Evolutionary conservation across 2,797 vertebrate genomes (phyloP), one percentile per base, ranked within the genome.

Genomic region (Lepus oiostolus): DNA sequence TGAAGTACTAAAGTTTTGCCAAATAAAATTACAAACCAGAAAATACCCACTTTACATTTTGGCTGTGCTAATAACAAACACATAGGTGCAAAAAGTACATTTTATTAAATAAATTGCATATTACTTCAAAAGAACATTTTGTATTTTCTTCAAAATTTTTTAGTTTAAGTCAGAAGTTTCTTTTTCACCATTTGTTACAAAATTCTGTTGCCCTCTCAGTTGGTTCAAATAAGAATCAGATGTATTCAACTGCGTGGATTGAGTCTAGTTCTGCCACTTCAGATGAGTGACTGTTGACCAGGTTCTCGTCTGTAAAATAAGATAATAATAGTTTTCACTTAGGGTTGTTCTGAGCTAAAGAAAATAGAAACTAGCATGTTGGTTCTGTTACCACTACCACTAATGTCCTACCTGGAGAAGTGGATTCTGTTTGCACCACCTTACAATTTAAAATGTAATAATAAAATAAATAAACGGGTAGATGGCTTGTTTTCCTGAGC

Each of bases 261-360:
- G 63, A 54, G 2, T 32, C 26, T 38, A 83, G 47, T 79, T 72
- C 65, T 3, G 9, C 35, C 28, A 14, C 21, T 50, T 72, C 32
- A 65, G 50, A 70, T n/a, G 74, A 87, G n/a, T 21, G 5, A 14
- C 77, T 94, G 68, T 52, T 60, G 58, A 19, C 65, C 54, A 50
- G 63, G 80, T 93, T 85, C 58, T 96, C 88, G 52, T 74, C 50
- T 88, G n/a, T 93, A 75, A 96, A 91, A 63, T 50, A 10, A 42
- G 58, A 11, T 91, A 70, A 81, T 81, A 58, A 96, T 80, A 85
- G 79, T 87, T 70, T 93, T 95, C 70, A 93, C n/a, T 77, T 84
- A 9, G 38, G 47, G 67, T 21, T 93, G 35, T 76, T 94, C 58
- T 42, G n/a, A 42, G 12, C 35, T 88, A 90, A 65, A 93, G 52